A percentile compares a stretch with the other conserved stretches of the same genome.
phyloP scores from a whole-genome alignment of 2,797 vertebrate species.

The Poecilia wingei region DNA sequence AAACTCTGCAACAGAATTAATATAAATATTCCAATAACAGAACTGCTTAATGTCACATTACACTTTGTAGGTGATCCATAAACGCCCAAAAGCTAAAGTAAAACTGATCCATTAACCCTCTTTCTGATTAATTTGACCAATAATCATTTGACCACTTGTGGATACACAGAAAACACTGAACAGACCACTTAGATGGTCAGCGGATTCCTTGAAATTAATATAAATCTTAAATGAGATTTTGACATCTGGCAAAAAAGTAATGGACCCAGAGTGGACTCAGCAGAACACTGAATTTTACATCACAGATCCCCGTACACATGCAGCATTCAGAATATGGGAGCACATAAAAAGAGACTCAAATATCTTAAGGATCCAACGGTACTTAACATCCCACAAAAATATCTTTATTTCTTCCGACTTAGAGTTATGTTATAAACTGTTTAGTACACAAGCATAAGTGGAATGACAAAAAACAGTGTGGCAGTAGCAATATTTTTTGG shows the following conservation, averaged over 20 bases:
- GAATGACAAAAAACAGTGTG: background rate
- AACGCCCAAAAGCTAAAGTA: background rate
- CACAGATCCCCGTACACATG: background rate
- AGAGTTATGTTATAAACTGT: background rate
- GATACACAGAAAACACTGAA: background rate
- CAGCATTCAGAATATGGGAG: background rate
- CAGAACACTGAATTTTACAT: background rate
- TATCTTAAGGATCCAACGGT: too few relatives aligned
- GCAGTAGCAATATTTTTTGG: background rate
- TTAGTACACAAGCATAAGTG: too few relatives aligned
- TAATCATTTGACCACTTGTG: background rate
- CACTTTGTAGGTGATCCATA: background rate
- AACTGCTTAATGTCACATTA: background rate
- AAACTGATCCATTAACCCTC: background rate
- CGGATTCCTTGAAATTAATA: background rate
- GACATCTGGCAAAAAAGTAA: background rate
- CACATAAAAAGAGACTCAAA: background rate
- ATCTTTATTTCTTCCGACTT: background rate
- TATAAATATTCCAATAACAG: background rate
- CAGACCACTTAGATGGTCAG: background rate
- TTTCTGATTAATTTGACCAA: background rate
- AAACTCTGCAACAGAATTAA: background rate
- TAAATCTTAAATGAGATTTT: background rate
- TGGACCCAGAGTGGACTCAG: background rate
- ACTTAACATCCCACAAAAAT: background rate